Evolutionary conservation across 1,140 invertebrate species (phyloP).

Genomic region (Tetragonula clypearis): DNA sequence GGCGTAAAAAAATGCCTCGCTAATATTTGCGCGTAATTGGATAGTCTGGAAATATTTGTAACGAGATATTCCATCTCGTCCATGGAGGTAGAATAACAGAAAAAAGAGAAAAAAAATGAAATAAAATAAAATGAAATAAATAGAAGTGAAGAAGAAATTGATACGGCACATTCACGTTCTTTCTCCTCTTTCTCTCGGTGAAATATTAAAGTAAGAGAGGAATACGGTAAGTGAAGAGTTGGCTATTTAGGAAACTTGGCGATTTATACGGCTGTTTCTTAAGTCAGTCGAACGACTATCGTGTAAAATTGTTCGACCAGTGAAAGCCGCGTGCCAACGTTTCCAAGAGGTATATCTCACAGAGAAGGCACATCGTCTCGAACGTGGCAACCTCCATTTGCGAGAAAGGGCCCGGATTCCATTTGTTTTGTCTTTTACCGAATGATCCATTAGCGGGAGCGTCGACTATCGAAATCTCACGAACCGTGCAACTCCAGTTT

Average conservation of each 20-base stretch:
- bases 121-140: neutral
- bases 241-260: neutral
- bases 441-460: conserved; percentile 67
- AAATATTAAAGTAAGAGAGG: neutral
- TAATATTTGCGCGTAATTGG: neutral
- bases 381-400: conserved; percentile 46
- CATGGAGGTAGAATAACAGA: neutral
- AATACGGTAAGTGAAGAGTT: neutral
- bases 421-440: conserved; percentile 61
- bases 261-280: conserved; percentile 35
- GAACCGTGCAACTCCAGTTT: conserved; percentile 9
- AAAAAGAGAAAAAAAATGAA: neutral
- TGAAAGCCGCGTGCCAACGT: conserved; percentile 36
- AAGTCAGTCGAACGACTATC: conserved; percentile 22
- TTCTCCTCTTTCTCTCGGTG: neutral
- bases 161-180: rapidly evolving
- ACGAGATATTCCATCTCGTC: neutral
- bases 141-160: too few species aligned
- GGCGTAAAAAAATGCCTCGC: too few species aligned
- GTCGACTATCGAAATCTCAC: conserved; percentile 53
- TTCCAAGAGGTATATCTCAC: conserved; percentile 50
- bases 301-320: conserved; percentile 44
- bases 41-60: neutral
- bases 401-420: conserved; percentile 44
- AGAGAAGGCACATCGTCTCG: conserved; percentile 39